A percentile compares a stretch with the other conserved stretches of the same genome.
Conservation (phyloP, 2,888 invertebrate species). For the Tenthredo mesomela region DNA sequence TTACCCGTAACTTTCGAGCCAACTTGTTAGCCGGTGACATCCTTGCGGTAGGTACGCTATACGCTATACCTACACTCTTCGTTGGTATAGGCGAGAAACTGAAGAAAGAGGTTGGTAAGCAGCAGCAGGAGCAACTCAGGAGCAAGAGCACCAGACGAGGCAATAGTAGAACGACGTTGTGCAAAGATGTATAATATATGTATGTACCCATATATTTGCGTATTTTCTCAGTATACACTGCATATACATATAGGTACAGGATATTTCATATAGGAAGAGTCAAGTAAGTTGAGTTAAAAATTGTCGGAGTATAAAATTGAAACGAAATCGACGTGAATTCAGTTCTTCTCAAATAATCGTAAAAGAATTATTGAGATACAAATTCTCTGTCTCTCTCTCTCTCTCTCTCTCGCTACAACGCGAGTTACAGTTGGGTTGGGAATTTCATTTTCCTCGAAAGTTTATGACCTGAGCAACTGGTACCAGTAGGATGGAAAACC, state of each 20-base stretch:
- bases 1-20: slow-evolving; percentile 68
- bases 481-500: background rate
- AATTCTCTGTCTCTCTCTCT: background rate
- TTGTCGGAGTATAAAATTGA: too few relatives aligned
- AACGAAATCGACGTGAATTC: background rate
- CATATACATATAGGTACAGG: background rate
- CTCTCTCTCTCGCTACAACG: background rate
- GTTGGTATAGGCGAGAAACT: slow-evolving; percentile 27
- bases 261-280: background rate
- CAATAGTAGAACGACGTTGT: background rate
- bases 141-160: background rate
- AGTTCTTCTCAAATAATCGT: background rate
- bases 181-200: slow-evolving; percentile 11
- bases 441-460: background rate
- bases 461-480: slow-evolving; percentile 1
- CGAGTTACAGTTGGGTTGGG: background rate
- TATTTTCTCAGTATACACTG: background rate
- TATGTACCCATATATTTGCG: background rate
- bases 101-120: slow-evolving; percentile 17
- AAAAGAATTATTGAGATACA: background rate
- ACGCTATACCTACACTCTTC: background rate
- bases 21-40: slow-evolving; percentile 67
- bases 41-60: slow-evolving; percentile 54
- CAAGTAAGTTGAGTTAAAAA: background rate
- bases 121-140: background rate